Percentiles rank a stretch among this genome's conserved stretches.
phyloP scores from a whole-genome alignment of 2,113 vertebrate genomes.

The Stegastes partitus region DNA sequence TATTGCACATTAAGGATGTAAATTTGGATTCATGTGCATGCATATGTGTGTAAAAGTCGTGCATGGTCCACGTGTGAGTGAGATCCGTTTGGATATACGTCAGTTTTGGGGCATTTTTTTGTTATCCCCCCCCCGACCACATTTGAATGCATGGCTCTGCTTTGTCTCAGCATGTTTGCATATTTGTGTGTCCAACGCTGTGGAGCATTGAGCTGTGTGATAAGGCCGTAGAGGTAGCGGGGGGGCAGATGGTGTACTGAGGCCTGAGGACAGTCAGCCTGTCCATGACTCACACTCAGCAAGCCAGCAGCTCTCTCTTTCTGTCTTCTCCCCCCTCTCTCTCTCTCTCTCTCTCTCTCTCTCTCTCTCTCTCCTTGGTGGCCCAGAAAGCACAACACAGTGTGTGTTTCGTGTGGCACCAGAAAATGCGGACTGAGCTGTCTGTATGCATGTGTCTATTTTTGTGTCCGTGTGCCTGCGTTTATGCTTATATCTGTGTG shows the following conservation, averaged over 20 bases:
- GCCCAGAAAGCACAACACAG: conserved; percentile 62
- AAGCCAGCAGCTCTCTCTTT: conserved; percentile 47
- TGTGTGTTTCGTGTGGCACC: conserved; percentile 54
- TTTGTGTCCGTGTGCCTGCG: conserved; percentile 38
- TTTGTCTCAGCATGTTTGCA: conserved; percentile 24
- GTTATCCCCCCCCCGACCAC: too few species aligned
- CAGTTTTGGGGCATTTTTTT: conserved; percentile 12
- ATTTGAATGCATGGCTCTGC: conserved; percentile 15
- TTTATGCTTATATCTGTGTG: conserved; percentile 12
- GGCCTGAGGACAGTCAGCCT: conserved; percentile 73
- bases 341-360: conserved; percentile 6
- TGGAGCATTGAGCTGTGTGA: conserved; percentile 67
- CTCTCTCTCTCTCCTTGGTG: conserved; percentile 37
- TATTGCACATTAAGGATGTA: conserved; percentile 1
- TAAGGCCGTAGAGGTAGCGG: conserved; percentile 50
- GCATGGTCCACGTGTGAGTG: not conserved
- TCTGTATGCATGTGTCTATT: conserved; percentile 52
- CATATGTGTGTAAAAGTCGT: not conserved
- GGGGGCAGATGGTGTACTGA: conserved; percentile 77
- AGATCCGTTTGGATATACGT: conserved; percentile 21
- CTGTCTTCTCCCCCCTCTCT: conserved; percentile 1
- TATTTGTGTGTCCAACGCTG: conserved; percentile 44
- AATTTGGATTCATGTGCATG: not conserved
- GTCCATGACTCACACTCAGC: conserved; percentile 73
- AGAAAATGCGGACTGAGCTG: conserved; percentile 56